Base-by-base conservation (phyloP, 2,888 invertebrate genomes). In the Nephrocerus scutellatus region DNA sequence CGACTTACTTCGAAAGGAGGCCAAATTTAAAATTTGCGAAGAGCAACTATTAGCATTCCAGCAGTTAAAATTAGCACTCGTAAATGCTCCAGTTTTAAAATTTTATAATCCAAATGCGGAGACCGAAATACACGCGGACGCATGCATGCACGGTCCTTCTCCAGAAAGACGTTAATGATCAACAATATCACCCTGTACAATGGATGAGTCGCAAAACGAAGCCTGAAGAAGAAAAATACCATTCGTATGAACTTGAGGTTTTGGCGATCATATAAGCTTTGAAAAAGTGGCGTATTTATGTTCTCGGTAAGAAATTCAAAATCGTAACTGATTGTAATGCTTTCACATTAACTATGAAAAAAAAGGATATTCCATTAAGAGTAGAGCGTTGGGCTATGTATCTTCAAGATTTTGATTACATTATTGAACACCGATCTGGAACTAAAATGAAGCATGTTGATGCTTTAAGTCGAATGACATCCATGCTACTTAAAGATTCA, bases 241-340 rank as follows among this genome's bases (percentile, higher is more conserved):
- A 39, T 20, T 39, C 30, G 48, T 53, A 56, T 12, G 50, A 51
- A 26, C 26, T 53, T 3, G 53, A 51, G 1, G 41, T 56, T 9
- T 30, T 51, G 6, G 39, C 30, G 13, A 41, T 50, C 3, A 14
- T 51, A 6, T 43, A 47, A 14, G 44, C 50, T 3, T 14, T 51
- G 6, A 46, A 45, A 16, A 53, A 48, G 24, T 54, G 49, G 34
- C 23, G 50, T 2, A 30, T 45, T 13, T 53, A 50, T 50, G 46
- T 46, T 1, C 16, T 54, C 1, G 43, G 40, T 7, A 15, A 21
- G n/a, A 28, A 22, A 19, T 55, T 59, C 31, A 59, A 53, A 37
- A 53, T 60, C 14, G 41, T 57, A 6, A 56, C 55, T 2, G 58
- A 42, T 28, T 45, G 41, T 24, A 18, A 22, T 5, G 39, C 42